A percentile compares a stretch with the other conserved stretches of the same genome.
Evolutionary conservation across 2,797 vertebrate species (phyloP).

Genomic region (Merluccius polli): DNA sequence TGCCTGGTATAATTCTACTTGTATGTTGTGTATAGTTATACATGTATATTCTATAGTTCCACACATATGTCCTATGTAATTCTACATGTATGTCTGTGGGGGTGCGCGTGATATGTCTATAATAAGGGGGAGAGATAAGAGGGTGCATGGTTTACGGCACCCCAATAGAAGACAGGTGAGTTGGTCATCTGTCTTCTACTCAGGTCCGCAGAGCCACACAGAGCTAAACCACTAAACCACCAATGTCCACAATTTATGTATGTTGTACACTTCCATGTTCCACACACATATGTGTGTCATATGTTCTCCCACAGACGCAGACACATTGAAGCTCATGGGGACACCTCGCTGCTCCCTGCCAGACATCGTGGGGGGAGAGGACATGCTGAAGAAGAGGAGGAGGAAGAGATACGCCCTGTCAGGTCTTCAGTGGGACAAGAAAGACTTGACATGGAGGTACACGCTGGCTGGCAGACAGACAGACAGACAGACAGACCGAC

Average conservation of each 20-base stretch:
- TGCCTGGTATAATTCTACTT: background rate
- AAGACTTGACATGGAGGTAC: conserved; percentile 70
- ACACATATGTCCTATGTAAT: background rate
- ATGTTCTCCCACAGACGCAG: conserved; percentile 42
- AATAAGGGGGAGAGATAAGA: no score
- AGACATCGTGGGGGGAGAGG: conserved; percentile 76
- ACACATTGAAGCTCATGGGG: conserved; percentile 71
- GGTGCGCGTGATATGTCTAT: no score
- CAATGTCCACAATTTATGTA: no score
- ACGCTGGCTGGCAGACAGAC: background rate
- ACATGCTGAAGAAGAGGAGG: conserved; percentile 67
- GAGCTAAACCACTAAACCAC: no score
- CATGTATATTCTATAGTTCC: background rate
- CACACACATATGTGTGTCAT: conserved; percentile 5
- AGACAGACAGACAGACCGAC: background rate
- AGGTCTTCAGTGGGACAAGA: conserved; percentile 76
- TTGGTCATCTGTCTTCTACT: no score
- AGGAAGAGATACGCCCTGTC: conserved; percentile 76
- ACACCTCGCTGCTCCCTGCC: conserved; percentile 86
- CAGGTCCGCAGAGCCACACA: no score
- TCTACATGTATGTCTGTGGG: background rate
- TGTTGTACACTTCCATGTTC: no score
- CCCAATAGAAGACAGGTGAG: no score
- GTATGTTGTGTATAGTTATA: background rate
- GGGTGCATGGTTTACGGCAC: no score